A percentile compares a stretch with the other conserved stretches of the same genome.
phyloP scores from a whole-genome alignment of 2,113 vertebrate species.

The Hippopotamus amphibius region DNA sequence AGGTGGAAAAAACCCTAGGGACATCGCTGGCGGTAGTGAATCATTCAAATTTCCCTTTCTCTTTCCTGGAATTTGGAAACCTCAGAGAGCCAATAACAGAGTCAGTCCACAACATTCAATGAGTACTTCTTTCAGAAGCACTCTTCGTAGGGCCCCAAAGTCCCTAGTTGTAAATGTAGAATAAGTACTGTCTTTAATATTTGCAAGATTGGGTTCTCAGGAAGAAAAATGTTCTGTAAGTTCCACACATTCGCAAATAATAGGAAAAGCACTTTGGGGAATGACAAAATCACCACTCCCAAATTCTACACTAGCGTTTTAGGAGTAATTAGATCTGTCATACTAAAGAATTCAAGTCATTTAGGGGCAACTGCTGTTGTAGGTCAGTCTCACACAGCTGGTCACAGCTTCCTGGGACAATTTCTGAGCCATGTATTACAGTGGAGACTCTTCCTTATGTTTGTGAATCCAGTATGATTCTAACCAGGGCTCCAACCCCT shows the following conservation, averaged over 20 bases:
- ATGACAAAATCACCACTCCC: background rate
- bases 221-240: constrained; percentile 35
- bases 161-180: background rate
- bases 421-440: background rate
- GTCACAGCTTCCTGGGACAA: background rate
- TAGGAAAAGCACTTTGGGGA: constrained; percentile 50
- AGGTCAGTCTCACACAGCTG: background rate
- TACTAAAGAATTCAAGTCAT: constrained; percentile 35
- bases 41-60: background rate
- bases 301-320: constrained; percentile 13
- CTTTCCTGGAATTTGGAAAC: constrained; percentile 17
- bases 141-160: background rate
- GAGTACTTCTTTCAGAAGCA: background rate
- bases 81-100: background rate
- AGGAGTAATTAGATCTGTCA: background rate
- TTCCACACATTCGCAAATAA: background rate
- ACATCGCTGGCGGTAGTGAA: background rate
- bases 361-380: background rate
- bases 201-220: constrained; percentile 32
- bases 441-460: background rate
- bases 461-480: background rate
- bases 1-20: background rate
- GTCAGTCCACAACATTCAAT: background rate
- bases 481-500: background rate
- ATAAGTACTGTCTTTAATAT: background rate